Evolutionary conservation across 2,113 vertebrate species (phyloP).

Genomic region (Pachycephala philippinensis): DNA sequence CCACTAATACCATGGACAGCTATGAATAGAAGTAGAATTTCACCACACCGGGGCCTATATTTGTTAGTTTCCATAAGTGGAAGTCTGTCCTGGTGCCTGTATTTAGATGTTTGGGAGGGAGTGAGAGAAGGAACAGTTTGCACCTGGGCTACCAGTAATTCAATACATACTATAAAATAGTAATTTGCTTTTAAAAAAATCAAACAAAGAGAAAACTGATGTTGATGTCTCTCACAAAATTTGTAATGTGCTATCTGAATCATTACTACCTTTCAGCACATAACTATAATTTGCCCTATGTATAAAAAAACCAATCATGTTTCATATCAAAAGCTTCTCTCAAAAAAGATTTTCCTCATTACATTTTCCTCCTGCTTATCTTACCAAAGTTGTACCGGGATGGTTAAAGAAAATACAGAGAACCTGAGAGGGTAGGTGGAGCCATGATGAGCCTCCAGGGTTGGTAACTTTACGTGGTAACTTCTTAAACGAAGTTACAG

Average conservation of each 20-base stretch:
- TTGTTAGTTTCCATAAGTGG: background rate
- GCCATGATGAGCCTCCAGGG: background rate
- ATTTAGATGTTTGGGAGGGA: background rate
- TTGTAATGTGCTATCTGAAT: background rate
- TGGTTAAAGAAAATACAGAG: background rate
- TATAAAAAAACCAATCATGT: background rate
- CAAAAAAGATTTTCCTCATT: background rate
- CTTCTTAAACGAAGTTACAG: background rate
- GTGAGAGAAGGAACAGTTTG: background rate
- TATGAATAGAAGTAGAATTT: background rate
- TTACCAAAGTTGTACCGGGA: background rate
- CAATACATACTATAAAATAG: background rate
- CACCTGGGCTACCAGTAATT: background rate
- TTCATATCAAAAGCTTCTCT: background rate
- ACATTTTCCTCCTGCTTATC: background rate
- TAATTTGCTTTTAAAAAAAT: background rate
- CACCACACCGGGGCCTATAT: background rate
- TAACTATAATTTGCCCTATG: background rate
- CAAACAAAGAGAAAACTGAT: background rate
- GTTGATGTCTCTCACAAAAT: background rate
- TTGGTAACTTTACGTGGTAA: background rate
- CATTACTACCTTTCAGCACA: background rate
- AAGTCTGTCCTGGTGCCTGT: background rate
- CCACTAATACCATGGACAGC: rapidly evolving
- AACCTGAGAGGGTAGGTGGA: background rate